phyloP scores from a whole-genome alignment of 2,888 invertebrate genomes.

The Lepeophtheirus nordmannii region DNA sequence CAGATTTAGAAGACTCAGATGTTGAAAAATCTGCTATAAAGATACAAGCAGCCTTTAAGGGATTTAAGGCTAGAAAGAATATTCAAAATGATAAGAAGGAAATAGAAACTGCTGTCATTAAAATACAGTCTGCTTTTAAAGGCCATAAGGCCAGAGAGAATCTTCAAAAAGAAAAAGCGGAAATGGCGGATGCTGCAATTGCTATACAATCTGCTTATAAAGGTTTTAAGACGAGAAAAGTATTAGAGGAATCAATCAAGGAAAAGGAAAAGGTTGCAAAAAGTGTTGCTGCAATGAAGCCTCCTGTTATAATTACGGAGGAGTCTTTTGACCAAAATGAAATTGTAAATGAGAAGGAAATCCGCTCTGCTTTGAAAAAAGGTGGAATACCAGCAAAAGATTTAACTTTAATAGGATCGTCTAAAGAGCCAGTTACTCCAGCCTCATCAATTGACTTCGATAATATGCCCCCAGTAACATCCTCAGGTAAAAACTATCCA shows the following conservation, averaged over 20 bases:
- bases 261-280: not conserved
- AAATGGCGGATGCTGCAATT: not conserved
- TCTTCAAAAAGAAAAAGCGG: not conserved
- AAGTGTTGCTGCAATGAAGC: no score
- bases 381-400: not conserved
- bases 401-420: not conserved
- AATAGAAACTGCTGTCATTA: not conserved
- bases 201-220: not conserved
- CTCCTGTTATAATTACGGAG: not conserved
- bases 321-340: no score
- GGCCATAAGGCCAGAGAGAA: constrained; percentile 9
- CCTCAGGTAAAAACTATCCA: constrained; percentile 2
- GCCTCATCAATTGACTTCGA: constrained; percentile 21
- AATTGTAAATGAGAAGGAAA: not conserved
- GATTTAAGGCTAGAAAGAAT: constrained; percentile 16
- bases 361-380: not conserved
- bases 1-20: constrained; percentile 1
- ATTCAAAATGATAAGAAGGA: not conserved
- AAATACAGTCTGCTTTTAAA: constrained; percentile 14
- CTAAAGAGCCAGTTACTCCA: constrained; percentile 10
- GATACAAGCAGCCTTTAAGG: constrained; percentile 19
- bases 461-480: constrained; percentile 4
- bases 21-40: constrained; percentile 16
- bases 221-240: not conserved
- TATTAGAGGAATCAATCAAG: not conserved